Conservation (phyloP, 2,797 vertebrate genomes). For the Pipistrellus nathusii region DNA sequence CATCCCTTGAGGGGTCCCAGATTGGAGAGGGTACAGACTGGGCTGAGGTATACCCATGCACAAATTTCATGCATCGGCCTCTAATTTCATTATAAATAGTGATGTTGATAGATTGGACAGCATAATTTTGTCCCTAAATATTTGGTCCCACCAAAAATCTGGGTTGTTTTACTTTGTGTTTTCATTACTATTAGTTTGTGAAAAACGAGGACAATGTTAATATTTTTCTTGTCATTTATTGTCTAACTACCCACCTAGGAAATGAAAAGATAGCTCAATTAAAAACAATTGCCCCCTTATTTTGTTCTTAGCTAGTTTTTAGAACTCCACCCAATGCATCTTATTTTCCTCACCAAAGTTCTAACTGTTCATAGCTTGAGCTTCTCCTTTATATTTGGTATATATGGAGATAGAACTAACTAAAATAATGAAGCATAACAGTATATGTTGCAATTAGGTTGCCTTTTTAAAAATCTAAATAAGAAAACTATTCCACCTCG, state of each 20-base stretch:
- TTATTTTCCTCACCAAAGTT: background rate
- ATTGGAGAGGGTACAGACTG: no score
- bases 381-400: background rate
- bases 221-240: background rate
- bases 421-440: background rate
- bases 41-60: no score
- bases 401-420: background rate
- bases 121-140: conserved; percentile 16
- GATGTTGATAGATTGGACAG: background rate
- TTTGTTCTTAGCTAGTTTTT: background rate
- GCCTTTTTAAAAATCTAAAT: background rate
- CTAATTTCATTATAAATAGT: background rate
- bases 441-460: background rate
- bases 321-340: background rate
- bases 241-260: background rate
- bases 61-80: no score
- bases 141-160: background rate
- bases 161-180: background rate
- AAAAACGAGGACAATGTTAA: background rate
- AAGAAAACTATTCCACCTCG: background rate
- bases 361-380: background rate
- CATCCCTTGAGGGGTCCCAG: no score
- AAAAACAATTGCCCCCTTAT: background rate
- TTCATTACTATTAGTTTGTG: background rate
- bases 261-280: conserved; percentile 1